Evolutionary conservation across 2,888 invertebrate species (phyloP).

Genomic region (Leucophenga maculata): DNA sequence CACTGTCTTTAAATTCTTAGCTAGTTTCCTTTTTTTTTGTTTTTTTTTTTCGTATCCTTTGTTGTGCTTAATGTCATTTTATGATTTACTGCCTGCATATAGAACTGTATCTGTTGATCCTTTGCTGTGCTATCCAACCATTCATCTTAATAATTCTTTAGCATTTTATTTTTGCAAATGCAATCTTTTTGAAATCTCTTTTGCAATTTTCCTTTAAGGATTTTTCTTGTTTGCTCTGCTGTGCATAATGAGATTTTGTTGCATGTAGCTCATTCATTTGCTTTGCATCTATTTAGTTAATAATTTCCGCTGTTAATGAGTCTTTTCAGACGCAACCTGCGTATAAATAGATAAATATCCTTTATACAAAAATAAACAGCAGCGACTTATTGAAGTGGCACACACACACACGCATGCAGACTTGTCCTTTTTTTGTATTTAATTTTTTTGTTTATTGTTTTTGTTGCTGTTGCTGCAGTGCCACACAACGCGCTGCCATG

Average conservation of each 20-base stretch:
- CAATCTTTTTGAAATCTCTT: constrained; percentile 10
- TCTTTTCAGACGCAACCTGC: background rate
- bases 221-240: background rate
- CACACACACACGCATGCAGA: background rate
- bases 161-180: background rate
- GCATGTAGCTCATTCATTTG: background rate
- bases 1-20: background rate
- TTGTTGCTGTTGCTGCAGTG: background rate
- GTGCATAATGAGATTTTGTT: background rate
- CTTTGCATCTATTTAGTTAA: background rate
- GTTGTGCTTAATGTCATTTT: constrained; percentile 1
- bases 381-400: background rate
- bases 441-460: background rate
- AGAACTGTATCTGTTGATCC: background rate
- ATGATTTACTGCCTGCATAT: background rate
- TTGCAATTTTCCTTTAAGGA: background rate
- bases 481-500: background rate
- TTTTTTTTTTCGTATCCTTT: background rate
- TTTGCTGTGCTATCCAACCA: background rate
- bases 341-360: background rate
- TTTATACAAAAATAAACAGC: background rate
- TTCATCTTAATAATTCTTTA: background rate
- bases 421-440: background rate
- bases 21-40: background rate
- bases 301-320: background rate